phyloP scores from a whole-genome alignment of 2,113 vertebrate genomes.

The Bufo gargarizans region DNA sequence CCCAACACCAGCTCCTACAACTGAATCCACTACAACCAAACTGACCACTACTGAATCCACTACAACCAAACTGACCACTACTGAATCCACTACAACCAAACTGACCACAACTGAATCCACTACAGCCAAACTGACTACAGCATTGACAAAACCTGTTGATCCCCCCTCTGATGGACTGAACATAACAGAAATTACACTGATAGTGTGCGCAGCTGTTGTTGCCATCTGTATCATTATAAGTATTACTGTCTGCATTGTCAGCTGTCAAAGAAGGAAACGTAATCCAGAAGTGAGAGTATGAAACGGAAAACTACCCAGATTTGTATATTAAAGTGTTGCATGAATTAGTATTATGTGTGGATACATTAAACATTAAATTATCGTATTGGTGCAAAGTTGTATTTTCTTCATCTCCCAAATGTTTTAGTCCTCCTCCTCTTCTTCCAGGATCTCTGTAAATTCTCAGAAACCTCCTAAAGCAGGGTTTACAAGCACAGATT shows the following conservation, averaged over 20 bases:
- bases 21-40: not conserved
- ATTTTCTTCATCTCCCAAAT: too few relatives aligned
- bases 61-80: not conserved
- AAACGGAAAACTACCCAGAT: not conserved
- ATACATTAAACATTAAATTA: too few relatives aligned
- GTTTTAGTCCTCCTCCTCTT: too few relatives aligned
- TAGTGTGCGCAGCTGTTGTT: constrained; percentile 11
- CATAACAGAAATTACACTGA: not conserved
- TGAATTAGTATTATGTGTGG: not conserved
- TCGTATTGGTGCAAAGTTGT: too few relatives aligned
- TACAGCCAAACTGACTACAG: not conserved
- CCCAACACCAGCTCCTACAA: not conserved
- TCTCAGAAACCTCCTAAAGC: too few relatives aligned
- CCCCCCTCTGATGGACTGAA: not conserved
- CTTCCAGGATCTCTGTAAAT: too few relatives aligned
- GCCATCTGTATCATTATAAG: constrained; percentile 45
- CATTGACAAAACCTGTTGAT: not conserved
- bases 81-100: not conserved
- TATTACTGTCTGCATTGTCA: constrained; percentile 36
- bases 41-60: not conserved
- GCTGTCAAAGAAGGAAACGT: not conserved
- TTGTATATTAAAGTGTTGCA: not conserved
- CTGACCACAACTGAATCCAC: not conserved
- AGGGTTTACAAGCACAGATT: too few relatives aligned
- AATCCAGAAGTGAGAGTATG: constrained; percentile 18